These are phyloP conservation scores for Saguinus imperator DNA, from an alignment of 2,113 vertebrate genomes.

Conservation along the genomic window DNA sequence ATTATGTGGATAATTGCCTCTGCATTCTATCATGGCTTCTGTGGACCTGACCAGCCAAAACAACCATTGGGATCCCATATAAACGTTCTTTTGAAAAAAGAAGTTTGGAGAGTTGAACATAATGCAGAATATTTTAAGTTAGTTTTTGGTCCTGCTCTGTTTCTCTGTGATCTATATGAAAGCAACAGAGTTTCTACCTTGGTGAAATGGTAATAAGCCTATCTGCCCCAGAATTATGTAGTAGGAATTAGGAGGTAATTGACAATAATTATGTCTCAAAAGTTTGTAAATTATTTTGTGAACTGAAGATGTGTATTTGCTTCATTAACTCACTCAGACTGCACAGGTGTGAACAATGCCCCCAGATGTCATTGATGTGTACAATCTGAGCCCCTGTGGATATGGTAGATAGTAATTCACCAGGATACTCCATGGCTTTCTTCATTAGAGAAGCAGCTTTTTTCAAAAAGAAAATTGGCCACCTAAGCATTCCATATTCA, in stretches of 20 bases:
- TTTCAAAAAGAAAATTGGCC: background rate
- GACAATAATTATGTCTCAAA: slow-evolving; percentile 1
- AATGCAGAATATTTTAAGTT: slow-evolving; percentile 35
- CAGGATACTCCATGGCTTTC: background rate
- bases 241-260: slow-evolving; percentile 1
- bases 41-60: slow-evolving; percentile 22
- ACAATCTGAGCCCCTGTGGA: background rate
- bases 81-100: slow-evolving; percentile 44
- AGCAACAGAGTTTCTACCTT: slow-evolving; percentile 46
- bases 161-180: slow-evolving; percentile 41
- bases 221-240: slow-evolving; percentile 20
- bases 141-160: background rate
- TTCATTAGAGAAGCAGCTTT: background rate
- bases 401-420: background rate
- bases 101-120: slow-evolving; percentile 25
- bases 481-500: background rate
- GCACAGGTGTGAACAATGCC: background rate
- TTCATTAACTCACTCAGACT: slow-evolving; percentile 2
- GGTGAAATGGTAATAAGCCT: slow-evolving; percentile 54
- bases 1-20: slow-evolving; percentile 50
- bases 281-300: slow-evolving; percentile 50
- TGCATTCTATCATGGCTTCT: background rate
- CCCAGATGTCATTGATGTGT: background rate
- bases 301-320: slow-evolving; percentile 39
- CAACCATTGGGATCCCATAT: background rate